These are phyloP conservation scores for Leptoteleia sp. DNA, from an alignment of 1,140 invertebrate genomes.

Conservation along the genomic window DNA sequence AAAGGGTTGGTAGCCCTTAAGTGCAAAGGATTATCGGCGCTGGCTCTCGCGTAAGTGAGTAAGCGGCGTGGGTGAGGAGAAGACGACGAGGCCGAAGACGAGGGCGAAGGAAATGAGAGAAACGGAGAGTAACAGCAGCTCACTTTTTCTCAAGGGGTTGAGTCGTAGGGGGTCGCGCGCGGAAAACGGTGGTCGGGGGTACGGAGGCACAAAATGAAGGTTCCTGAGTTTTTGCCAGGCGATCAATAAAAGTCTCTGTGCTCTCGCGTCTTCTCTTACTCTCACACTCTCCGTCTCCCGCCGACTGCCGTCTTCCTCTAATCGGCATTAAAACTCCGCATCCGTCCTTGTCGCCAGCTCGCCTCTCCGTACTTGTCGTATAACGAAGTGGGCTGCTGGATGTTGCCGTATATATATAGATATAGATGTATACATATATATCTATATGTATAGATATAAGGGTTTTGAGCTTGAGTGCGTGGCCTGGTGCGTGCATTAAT, in stretches of 20 bases:
- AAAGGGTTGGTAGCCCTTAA: constrained; percentile 73
- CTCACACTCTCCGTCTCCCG: constrained; percentile 50
- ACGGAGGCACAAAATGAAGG: constrained; percentile 79
- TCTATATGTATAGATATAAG: constrained; percentile 67
- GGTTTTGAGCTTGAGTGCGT: constrained; percentile 75
- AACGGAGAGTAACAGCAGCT: constrained; percentile 64
- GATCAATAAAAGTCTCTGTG: constrained; percentile 82
- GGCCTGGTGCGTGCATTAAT: constrained; percentile 81
- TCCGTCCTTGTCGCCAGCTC: constrained; percentile 43
- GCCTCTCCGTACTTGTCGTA: constrained; percentile 79
- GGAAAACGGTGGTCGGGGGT: constrained; percentile 71
- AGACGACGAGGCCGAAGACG: constrained; percentile 56
- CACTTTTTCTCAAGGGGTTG: constrained; percentile 70
- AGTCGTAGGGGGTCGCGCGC: constrained; percentile 59
- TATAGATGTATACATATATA: constrained; percentile 57
- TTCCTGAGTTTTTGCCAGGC: constrained; percentile 81
- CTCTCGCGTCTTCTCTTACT: constrained; percentile 69
- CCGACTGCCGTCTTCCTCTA: constrained; percentile 38
- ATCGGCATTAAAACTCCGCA: constrained; percentile 21
- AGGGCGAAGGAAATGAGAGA: constrained; percentile 61
- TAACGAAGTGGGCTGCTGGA: constrained; percentile 79
- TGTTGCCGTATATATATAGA: constrained; percentile 58
- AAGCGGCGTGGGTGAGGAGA: constrained; percentile 53
- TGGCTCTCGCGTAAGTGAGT: constrained; percentile 63
- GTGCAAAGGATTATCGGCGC: constrained; percentile 78